Evolutionary conservation across 2,888 invertebrate genomes (phyloP), one percentile per base, ranked within the genome.

Genomic region (Myopa testacea): DNA sequence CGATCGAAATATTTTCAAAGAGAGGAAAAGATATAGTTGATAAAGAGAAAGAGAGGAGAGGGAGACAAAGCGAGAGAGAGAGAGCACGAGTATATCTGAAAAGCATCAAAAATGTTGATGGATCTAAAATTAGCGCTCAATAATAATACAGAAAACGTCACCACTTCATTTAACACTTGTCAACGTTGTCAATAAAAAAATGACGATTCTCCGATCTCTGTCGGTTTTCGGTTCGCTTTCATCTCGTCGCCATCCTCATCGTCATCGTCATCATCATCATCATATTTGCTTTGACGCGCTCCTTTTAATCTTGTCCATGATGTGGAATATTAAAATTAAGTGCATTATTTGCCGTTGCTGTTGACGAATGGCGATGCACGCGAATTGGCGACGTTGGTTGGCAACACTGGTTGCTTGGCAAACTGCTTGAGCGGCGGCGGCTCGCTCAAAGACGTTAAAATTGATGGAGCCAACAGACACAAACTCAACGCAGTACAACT

Each of bases 281-380:
- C 67, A 38, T 37, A 16, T 67, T 67, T 67, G 6, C 14, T 67
- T 67, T 67, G 67, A 37, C 67, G 67, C 40, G 67, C 67, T 67
- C n/a, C 67, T 67, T 67, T 40, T 40, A 67, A 67, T 55, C n/a
- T 55, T 38, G 40, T 40, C 67, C 67, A 67, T 19, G 40, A 67
- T 67, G 40, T 38, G 40, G n/a, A 38, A 67, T 67, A 67, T 67
- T 67, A 40, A 67, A 67, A 40, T 67, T 67, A 67, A 67, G 67
- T 40, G 67, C 67, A 67, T 37, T 67, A 40, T 19, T 67, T 67
- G 40, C 40, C 38, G 40, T 67, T 67, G 37, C 67, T 37, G 40
- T 45, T 40, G 67, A 67, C 37, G 67, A 67, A 40, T 67, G 55
- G 55, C 55, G 55, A n/a, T 12, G 45, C 10, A 55, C 55, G 55